Evolutionary conservation across 2,797 vertebrate genomes (phyloP), one percentile per base, ranked within the genome.

Genomic region (Cygnus olor): DNA sequence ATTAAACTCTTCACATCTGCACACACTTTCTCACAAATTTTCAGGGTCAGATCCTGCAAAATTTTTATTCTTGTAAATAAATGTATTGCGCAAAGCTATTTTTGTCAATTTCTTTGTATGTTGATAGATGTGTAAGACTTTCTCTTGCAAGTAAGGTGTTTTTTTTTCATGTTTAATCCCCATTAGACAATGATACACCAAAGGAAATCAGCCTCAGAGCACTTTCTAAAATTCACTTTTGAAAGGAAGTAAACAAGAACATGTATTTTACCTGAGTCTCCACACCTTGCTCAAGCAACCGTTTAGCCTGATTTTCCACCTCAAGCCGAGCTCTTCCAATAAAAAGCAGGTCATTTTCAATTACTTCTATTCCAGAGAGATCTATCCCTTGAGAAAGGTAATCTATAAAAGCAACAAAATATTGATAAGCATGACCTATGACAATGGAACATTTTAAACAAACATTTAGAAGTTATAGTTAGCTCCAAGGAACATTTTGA

Each of bases 241-340:
- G 36, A 92, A 87, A 91, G 64, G 64, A 92, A 88, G 7, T 14
- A 71, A 80, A 84, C 45, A 72, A 53, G 3, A 53, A 88, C 89
- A 28, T 4, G 27, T 80, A 49, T 94, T 94, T 95, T 98, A 99
- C 99, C 99, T 99, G 99, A 76, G 99, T 99, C 94, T 99, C 99
- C 96, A 99, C 99, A 95, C 99, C 99, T 95, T 99, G 99, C 92
- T 99, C 99, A 92, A 99, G 96, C 66, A 99, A 97, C 63, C 99
- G 98, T 95, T 99, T 99, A 93, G 99, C 99, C 97, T 99, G 99
- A 97, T 99, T 99, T 97, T 99, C 99, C 87, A 99, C 99, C 97
- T 99, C 99, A 94, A 99, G 98, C 63, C 99, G 98, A 80, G 99
- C 99, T 98, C 99, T 98, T 97, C 98, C 98, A 97, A 99, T 99